Conservation (phyloP, 2,113 vertebrate species). For the Platysteira castanea region DNA sequence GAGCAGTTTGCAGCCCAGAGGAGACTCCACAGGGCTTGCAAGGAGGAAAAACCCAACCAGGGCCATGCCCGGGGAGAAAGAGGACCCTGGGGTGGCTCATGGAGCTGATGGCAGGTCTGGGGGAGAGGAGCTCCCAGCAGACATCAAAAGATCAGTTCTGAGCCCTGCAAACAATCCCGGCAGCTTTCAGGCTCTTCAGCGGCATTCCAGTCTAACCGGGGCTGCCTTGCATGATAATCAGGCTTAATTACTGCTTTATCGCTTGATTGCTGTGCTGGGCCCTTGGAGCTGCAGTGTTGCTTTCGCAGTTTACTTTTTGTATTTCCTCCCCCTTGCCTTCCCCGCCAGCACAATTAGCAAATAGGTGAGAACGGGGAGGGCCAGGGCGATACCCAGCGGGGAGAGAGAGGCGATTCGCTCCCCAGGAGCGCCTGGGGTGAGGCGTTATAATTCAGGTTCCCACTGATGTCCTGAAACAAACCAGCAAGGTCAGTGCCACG, state of each 20-base stretch:
- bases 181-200: conserved; percentile 70
- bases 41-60: background rate
- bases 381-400: background rate
- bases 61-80: background rate
- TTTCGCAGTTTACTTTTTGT: conserved; percentile 67
- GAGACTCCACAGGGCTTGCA: background rate
- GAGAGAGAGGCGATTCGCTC: background rate
- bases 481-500: background rate
- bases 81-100: background rate
- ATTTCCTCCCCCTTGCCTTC: conserved; percentile 29
- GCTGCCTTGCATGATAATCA: conserved; percentile 79
- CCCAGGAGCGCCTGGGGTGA: background rate
- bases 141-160: conserved; percentile 71
- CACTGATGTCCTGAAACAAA: background rate
- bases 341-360: conserved; percentile 45
- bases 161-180: conserved; percentile 61
- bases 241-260: conserved; percentile 77
- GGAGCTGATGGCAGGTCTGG: conserved; percentile 15
- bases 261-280: conserved; percentile 70
- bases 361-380: conserved; percentile 26
- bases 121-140: conserved; percentile 59
- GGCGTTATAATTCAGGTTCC: background rate
- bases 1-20: background rate
- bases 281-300: conserved; percentile 57
- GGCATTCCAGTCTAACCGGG: conserved; percentile 72